Evolutionary conservation across 2,888 invertebrate genomes (phyloP).

Genomic region (Amiota mariae): DNA sequence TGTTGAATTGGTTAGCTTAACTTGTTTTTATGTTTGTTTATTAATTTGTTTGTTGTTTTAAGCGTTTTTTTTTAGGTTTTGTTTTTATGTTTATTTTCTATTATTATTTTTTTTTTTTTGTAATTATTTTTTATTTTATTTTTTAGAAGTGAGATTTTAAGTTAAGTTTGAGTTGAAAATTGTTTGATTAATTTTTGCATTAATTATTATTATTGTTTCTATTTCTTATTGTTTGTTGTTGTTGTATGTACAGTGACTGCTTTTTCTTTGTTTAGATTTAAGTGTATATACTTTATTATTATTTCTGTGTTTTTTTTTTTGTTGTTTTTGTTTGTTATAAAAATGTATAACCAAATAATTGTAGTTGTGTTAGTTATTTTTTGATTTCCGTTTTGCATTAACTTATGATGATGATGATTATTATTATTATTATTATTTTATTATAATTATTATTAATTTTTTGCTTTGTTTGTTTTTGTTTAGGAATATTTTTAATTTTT

Average conservation of each 20-base stretch:
- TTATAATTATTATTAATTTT: not conserved
- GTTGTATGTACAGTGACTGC: not conserved
- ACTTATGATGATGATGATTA: not conserved
- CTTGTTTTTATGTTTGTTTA: slow-evolving; percentile 28
- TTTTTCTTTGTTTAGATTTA: slow-evolving; percentile 11
- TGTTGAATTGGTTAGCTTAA: slow-evolving; percentile 35
- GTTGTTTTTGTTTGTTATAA: too few species aligned
- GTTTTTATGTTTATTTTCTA: slow-evolving; percentile 37
- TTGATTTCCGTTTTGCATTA: slow-evolving; percentile 22
- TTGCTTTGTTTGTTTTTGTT: not conserved
- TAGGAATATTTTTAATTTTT: not conserved
- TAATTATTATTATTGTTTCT: slow-evolving; percentile 34
- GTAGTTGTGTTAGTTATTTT: slow-evolving; percentile 21
- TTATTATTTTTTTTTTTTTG: slow-evolving; percentile 31
- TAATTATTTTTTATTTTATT: slow-evolving; percentile 34
- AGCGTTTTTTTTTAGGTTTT: slow-evolving; percentile 39
- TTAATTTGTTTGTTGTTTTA: slow-evolving; percentile 28
- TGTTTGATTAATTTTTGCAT: slow-evolving; percentile 36
- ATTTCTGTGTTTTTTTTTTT: slow-evolving; percentile 25
- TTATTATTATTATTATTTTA: not conserved
- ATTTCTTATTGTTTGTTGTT: slow-evolving; percentile 10
- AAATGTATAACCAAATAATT: too few species aligned
- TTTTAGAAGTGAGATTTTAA: slow-evolving; percentile 39
- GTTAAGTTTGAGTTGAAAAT: slow-evolving; percentile 23
- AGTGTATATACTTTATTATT: not conserved